A percentile compares a stretch with the other conserved stretches of the same genome.
These are phyloP conservation scores for Rhagium mordax DNA, from an alignment of 2,888 invertebrate species.

Conservation along the genomic window DNA sequence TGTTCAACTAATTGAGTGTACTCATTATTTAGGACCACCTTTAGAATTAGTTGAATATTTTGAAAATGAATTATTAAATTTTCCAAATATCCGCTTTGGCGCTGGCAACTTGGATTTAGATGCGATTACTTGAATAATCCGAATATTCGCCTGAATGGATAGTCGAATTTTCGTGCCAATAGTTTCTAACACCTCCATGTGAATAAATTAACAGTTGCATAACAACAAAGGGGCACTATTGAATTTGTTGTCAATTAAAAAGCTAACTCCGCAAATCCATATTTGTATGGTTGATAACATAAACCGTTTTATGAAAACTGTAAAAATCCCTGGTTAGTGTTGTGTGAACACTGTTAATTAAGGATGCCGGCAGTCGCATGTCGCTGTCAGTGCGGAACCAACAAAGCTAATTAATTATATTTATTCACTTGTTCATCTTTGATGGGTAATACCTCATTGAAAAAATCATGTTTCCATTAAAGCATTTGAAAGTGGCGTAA, in stretches of 20 bases:
- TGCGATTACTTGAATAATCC: too few species aligned
- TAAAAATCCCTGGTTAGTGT: slow-evolving; percentile 38
- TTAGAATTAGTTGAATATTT: too few species aligned
- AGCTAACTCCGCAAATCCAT: slow-evolving; percentile 7
- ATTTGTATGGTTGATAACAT: not conserved
- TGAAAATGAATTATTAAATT: too few species aligned
- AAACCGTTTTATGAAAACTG: slow-evolving; percentile 14
- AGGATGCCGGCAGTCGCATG: slow-evolving; percentile 44
- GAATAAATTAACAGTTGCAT: not conserved
- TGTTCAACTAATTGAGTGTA: too few species aligned
- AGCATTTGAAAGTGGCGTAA: slow-evolving; percentile 15
- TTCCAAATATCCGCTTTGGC: too few species aligned
- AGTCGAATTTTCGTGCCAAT: too few species aligned
- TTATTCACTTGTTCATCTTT: slow-evolving; percentile 44
- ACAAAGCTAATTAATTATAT: slow-evolving; percentile 52
- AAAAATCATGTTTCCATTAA: slow-evolving; percentile 23
- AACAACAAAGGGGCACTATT: not conserved
- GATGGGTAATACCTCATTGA: slow-evolving; percentile 23
- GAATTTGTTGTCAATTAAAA: not conserved
- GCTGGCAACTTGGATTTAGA: too few species aligned
- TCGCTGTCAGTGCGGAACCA: slow-evolving; percentile 48
- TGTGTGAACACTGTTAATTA: slow-evolving; percentile 51
- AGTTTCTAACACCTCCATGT: too few species aligned
- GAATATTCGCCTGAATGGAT: too few species aligned
- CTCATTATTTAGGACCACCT: too few species aligned